These are phyloP conservation scores for Pecten maximus DNA, from an alignment of 2,888 invertebrate genomes.

Conservation along the genomic window DNA sequence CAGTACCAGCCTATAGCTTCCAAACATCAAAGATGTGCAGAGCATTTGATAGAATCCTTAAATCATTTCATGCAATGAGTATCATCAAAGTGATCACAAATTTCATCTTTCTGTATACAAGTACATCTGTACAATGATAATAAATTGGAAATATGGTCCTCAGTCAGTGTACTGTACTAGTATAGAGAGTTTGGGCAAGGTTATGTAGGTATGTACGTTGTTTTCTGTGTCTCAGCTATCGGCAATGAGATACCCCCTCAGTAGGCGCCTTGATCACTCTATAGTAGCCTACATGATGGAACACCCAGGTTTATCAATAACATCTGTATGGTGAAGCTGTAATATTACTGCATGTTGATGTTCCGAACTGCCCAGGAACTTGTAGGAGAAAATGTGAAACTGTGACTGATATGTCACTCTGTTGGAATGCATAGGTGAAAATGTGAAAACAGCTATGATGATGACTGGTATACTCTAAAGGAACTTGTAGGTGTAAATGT, in stretches of 20 bases:
- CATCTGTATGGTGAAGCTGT: neutral
- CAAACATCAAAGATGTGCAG: neutral
- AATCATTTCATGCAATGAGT: too few species aligned
- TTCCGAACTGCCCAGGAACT: neutral
- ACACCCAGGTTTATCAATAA: neutral
- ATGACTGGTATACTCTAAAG: neutral
- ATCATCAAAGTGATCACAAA: too few species aligned
- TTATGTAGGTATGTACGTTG: neutral
- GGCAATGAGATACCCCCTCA: neutral
- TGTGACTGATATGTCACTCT: neutral
- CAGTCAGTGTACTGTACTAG: neutral
- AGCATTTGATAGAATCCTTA: neutral
- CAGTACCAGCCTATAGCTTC: neutral
- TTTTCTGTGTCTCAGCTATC: neutral
- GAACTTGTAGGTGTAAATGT: neutral
- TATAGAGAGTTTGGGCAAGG: neutral
- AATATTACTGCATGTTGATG: neutral
- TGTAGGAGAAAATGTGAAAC: neutral
- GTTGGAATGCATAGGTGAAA: neutral
- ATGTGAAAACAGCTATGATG: neutral
- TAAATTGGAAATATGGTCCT: neutral
- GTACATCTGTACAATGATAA: too few species aligned
- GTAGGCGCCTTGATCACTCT: neutral
- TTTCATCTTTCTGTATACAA: neutral
- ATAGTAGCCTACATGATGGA: neutral